Base-by-base conservation (phyloP, 2,113 vertebrate genomes). In the Tonatia bakeri region DNA sequence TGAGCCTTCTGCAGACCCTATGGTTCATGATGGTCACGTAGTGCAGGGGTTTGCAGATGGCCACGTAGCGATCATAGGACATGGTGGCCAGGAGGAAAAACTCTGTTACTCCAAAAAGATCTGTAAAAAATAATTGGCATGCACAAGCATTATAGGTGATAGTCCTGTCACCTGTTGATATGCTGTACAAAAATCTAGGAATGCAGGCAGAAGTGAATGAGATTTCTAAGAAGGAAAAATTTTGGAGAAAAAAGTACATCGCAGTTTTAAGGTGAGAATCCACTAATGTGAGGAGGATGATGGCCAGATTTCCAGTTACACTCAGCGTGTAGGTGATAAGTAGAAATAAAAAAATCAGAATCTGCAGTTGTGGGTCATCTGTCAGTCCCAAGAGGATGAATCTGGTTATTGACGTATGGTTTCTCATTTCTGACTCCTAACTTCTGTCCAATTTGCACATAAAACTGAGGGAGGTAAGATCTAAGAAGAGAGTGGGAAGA, bases 181-280 rank as follows among this genome's bases (percentile, higher is more conserved):
- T 22, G 54, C 54, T 56, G 20, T 56, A 56, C 54, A 56, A 56
- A 20, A 56, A 56, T 56, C 54, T 56, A 56, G 54, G 54, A 56
- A 56, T 56, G 54, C 54, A 56, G 54, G 54, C 54, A 56, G 54
- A 56, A 56, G 20, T 56, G 54, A 56, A 56, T 56, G 8, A 56
- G 54, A 56, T 56, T 56, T 56, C 54, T 56, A 56, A 56, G 54
- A 56, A 56, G 54, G 54, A 22, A 56, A 56, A 56, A 22, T 56
- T 22, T 56, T 56, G 54, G 52, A 95, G 94, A 36, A 95, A 95
- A 86, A 84, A 59, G 47, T 86, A 79, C 87, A 86, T 91, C 0
- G 81, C n/a, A n/a, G 81, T 91, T 61, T 91, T 91, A 40, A 94
- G 87, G 52, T 86, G 81, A 38, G 72, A 79, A n/a, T 94, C 72